Percentiles rank a stretch among this genome's conserved stretches.
phyloP scores from a whole-genome alignment of 2,113 vertebrate species.

The Syngnathus typhle region DNA sequence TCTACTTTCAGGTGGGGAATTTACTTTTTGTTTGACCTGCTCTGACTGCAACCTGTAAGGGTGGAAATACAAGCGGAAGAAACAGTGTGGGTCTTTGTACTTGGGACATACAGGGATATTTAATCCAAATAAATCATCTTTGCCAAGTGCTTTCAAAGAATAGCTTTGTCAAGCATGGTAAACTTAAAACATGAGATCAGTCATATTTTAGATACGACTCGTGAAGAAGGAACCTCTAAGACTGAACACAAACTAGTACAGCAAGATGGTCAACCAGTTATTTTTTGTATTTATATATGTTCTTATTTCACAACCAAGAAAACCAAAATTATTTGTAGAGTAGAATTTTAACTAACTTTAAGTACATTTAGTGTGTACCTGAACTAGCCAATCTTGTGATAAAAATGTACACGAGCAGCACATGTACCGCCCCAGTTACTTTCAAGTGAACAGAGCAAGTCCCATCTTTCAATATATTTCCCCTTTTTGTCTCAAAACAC shows the following conservation, averaged over 20 bases:
- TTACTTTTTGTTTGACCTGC: slow-evolving; percentile 97
- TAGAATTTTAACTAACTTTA: background rate
- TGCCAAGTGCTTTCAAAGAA: background rate
- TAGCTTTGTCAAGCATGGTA: slow-evolving; percentile 12
- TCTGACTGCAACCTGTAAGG: slow-evolving; percentile 98
- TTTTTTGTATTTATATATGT: background rate
- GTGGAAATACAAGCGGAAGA: slow-evolving; percentile 67
- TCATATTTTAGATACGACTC: slow-evolving; percentile 1
- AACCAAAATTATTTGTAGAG: background rate
- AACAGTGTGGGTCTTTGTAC: slow-evolving; percentile 49
- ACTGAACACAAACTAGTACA: background rate
- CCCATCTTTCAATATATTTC: too few species aligned
- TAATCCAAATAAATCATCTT: slow-evolving; percentile 23
- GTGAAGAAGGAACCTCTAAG: background rate
- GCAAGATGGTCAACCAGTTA: background rate
- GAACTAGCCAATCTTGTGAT: too few species aligned
- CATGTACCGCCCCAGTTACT: too few species aligned
- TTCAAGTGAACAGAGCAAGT: too few species aligned
- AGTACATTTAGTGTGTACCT: too few species aligned
- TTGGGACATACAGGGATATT: slow-evolving; percentile 29
- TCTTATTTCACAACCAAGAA: background rate
- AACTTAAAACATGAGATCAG: slow-evolving; percentile 18
- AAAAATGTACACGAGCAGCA: too few species aligned
- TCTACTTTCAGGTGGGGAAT: slow-evolving; percentile 98
- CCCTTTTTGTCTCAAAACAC: too few species aligned